Evolutionary conservation across 2,797 vertebrate species (phyloP).

Genomic region (Aselliscus stoliczkanus): DNA sequence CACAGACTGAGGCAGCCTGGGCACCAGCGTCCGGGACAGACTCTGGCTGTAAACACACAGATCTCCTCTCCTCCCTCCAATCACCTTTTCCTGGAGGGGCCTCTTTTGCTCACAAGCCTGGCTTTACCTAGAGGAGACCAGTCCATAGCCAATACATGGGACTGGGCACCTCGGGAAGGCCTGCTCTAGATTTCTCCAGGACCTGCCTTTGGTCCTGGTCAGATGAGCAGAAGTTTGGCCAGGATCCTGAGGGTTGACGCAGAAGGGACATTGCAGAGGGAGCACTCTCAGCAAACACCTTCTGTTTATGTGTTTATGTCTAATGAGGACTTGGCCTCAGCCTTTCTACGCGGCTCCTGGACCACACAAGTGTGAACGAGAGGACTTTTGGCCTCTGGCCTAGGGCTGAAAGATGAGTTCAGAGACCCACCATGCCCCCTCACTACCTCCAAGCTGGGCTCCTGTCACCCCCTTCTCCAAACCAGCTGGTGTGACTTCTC

Average conservation of each 20-base stretch:
- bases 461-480: neutral
- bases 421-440: neutral
- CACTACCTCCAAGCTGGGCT: neutral
- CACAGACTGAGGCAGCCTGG: neutral
- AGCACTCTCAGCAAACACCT: neutral
- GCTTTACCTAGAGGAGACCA: neutral
- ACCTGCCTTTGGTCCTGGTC: conserved; percentile 22
- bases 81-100: neutral
- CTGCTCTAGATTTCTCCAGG: neutral
- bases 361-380: neutral
- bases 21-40: neutral
- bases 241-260: neutral
- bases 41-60: neutral
- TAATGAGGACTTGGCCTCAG: neutral
- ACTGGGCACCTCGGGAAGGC: neutral
- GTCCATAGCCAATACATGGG: neutral
- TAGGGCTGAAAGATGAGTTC: neutral
- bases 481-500: neutral
- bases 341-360: neutral
- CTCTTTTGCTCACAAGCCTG: neutral
- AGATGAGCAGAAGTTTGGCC: conserved; percentile 28
- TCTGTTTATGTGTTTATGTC: conserved; percentile 24
- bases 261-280: neutral
- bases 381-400: neutral
- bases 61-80: neutral